Base-by-base conservation (phyloP, 2,113 vertebrate genomes). In the Eubucco bourcierii region DNA sequence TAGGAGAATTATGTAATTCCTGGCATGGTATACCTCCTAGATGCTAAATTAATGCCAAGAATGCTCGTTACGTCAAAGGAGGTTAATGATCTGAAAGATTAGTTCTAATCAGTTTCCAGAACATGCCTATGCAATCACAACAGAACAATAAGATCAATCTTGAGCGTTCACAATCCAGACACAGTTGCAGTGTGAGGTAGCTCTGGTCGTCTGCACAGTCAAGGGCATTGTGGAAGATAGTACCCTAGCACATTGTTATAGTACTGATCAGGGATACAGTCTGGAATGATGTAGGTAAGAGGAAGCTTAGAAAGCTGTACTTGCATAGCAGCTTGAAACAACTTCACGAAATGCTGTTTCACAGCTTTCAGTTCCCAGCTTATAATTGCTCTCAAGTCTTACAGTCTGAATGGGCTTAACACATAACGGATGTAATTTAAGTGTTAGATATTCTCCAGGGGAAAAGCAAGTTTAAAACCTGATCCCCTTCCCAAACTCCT, bases 281-380 rank as follows among this genome's bases (percentile, higher is more conserved):
- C 55, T 87, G 39, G 66, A 84, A 13, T 78, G 83, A 67, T 0
- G 7, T 52, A 84, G 59, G 44, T 81, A 78, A 90, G 71, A 79
- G 64, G n/a, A 64, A 77, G 29, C 71, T 82, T 95, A 70, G 56
- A 72, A 66, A 91, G 14, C 84, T 84, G 41, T 18, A 17, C 39
- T 91, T 88, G 10, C 2, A 3, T 41, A 76, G 78, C 33, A 78
- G 70, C 52, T 79, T 75, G 83, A 88, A 90, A 89, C 50, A 70
- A 34, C 39, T 75, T 80, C 87, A 80, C 82, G 46, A 92, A 89
- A 92, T 84, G n/a, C 72, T 87, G n/a, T 80, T 94, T 95, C 82
- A 91, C 75, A 80, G 70, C 72, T 95, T 95, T 90, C 55, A 16
- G 29, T 84, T 94, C 27, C 64, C 25, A 64, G 64, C 46, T 87